phyloP scores from a whole-genome alignment of 2,113 vertebrate species.

The Astatoreochromis straeleni region DNA sequence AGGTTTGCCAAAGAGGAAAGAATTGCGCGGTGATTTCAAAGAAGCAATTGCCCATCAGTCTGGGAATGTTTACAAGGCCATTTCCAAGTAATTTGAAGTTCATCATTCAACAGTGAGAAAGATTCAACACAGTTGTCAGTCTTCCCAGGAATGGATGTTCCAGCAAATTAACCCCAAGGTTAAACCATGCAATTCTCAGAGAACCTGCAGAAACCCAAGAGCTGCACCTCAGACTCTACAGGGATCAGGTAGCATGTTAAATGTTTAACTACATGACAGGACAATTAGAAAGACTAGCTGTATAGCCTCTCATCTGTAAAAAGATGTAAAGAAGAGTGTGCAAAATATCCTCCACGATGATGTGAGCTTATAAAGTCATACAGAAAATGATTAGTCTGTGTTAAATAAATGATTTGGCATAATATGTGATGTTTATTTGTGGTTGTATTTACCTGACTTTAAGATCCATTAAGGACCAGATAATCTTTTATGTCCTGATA shows the following conservation, averaged over 20 bases:
- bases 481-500: background rate
- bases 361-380: background rate
- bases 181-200: background rate
- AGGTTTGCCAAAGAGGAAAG: background rate
- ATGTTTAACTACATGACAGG: background rate
- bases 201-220: rapidly evolving
- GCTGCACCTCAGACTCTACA: background rate
- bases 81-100: background rate
- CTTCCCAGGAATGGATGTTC: background rate
- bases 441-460: background rate
- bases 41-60: background rate
- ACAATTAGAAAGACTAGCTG: background rate
- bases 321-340: background rate
- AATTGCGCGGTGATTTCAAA: background rate
- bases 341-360: rapidly evolving
- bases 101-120: background rate
- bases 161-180: background rate
- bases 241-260: background rate
- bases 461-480: background rate
- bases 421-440: background rate
- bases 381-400: background rate
- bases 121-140: background rate
- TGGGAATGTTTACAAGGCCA: background rate
- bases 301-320: background rate
- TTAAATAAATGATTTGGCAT: background rate